These are phyloP conservation scores for Xanthostigma xanthostigma DNA, from an alignment of 2,888 invertebrate genomes.

Conservation along the genomic window DNA sequence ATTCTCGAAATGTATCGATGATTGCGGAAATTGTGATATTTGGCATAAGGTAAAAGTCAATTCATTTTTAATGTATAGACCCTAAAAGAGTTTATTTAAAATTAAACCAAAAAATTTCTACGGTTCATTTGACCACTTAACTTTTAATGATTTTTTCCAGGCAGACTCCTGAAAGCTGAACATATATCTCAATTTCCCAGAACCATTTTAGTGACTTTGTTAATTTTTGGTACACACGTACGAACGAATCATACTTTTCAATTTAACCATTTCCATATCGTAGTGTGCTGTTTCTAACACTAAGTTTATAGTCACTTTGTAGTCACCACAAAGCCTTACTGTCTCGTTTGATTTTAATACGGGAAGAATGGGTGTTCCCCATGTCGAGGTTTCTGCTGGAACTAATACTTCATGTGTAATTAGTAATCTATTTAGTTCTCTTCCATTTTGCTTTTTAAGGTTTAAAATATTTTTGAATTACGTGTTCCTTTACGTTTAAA, in stretches of 20 bases:
- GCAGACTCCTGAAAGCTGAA: neutral
- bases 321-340: too few species aligned
- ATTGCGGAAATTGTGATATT: neutral
- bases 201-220: neutral
- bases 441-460: constrained; percentile 7
- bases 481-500: constrained; percentile 1
- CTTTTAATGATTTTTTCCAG: neutral
- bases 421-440: constrained; percentile 10
- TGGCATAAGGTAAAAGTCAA: neutral
- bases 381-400: constrained; percentile 15
- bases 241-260: neutral
- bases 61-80: neutral
- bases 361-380: constrained; percentile 21
- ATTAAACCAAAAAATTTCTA: neutral
- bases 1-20: neutral
- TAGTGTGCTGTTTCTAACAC: constrained; percentile 4
- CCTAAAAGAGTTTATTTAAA: neutral
- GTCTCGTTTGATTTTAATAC: constrained; percentile 17
- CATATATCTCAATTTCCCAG: neutral
- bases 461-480: constrained; percentile 14
- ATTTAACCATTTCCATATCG: neutral
- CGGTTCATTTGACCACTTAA: neutral
- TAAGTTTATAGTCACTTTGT: constrained; percentile 12
- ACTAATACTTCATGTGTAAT: constrained; percentile 12
- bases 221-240: neutral